Conservation (phyloP, 2,888 invertebrate genomes). For the Oxytorus armatus region DNA sequence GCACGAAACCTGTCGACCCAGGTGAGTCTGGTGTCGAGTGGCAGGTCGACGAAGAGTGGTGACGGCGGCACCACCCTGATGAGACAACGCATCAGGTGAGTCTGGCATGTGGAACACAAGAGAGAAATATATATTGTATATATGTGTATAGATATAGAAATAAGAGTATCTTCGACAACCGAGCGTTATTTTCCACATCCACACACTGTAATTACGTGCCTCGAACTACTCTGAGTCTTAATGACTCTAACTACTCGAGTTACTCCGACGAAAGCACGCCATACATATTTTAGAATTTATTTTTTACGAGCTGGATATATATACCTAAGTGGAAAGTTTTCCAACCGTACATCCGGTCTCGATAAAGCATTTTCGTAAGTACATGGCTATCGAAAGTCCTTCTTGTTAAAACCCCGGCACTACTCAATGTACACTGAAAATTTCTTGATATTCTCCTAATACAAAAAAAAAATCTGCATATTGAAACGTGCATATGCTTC, state of each 20-base stretch:
- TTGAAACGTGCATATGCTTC: too few species aligned
- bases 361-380: neutral
- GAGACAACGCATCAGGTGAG: conserved; percentile 57
- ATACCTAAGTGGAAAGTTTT: neutral
- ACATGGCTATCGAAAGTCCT: too few species aligned
- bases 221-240: conserved; percentile 33
- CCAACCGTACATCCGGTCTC: neutral
- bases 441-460: too few species aligned
- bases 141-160: neutral
- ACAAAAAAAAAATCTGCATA: too few species aligned
- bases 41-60: conserved; percentile 51
- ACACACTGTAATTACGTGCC: neutral
- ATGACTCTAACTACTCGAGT: conserved; percentile 32
- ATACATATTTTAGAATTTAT: conserved; percentile 17
- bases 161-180: neutral
- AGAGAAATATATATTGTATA: conserved; percentile 34
- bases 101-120: conserved; percentile 41
- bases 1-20: conserved; percentile 61
- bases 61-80: conserved; percentile 54
- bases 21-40: conserved; percentile 67
- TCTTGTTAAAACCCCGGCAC: too few species aligned
- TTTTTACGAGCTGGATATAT: conserved; percentile 1
- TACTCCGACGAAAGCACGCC: conserved; percentile 15
- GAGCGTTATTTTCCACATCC: conserved; percentile 16
- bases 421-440: too few species aligned